phyloP scores from a whole-genome alignment of 2,113 vertebrate species.

The Motacilla alba region DNA sequence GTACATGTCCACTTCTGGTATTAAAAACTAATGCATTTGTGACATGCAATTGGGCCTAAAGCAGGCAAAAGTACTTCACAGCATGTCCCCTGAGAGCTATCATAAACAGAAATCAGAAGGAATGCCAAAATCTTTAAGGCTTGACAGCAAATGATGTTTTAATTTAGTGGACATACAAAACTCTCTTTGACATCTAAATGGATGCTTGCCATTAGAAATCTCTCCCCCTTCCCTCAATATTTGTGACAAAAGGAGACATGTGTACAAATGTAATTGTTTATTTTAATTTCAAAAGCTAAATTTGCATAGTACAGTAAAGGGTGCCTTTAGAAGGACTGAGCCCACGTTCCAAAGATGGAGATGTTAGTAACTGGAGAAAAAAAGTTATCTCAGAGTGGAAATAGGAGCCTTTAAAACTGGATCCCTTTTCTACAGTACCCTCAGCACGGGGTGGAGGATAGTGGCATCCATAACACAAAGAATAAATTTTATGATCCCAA shows the following conservation, averaged over 20 bases:
- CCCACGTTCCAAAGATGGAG: neutral
- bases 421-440: neutral
- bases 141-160: conserved; percentile 58
- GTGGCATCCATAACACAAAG: neutral
- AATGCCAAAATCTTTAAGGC: conserved; percentile 44
- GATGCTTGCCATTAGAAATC: conserved; percentile 22
- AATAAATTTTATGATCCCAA: neutral
- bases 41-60: conserved; percentile 56
- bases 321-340: neutral
- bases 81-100: conserved; percentile 51
- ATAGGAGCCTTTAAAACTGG: neutral
- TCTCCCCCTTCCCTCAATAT: neutral
- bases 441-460: neutral
- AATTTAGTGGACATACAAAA: conserved; percentile 49
- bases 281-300: neutral
- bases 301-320: neutral
- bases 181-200: conserved; percentile 60
- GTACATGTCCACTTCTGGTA: neutral
- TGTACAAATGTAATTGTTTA: neutral
- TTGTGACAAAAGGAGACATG: conserved; percentile 3
- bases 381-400: neutral
- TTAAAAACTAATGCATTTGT: conserved; percentile 65
- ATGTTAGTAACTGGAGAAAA: neutral
- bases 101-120: conserved; percentile 60
- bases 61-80: conserved; percentile 45